Base-by-base conservation (phyloP, 2,797 vertebrate species). In the Strix occidentalis region DNA sequence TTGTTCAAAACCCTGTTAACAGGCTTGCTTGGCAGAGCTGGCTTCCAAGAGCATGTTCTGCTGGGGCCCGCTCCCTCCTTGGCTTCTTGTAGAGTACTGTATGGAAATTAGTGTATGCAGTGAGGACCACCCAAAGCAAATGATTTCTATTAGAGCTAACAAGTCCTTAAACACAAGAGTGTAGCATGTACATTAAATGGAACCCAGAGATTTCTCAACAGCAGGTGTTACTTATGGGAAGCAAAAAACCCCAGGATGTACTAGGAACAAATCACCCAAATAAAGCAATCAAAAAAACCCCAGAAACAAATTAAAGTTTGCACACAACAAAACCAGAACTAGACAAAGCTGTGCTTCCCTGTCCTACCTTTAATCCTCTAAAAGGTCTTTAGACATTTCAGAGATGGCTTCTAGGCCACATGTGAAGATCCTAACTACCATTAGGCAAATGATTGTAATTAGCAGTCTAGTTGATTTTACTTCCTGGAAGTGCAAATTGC, bases 111-210 rank as follows among this genome's bases (percentile, higher is more conserved):
- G 8, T 12, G 16, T 54, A 25, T 9, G 8, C n/a, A 45, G 48
- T 10, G 17, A 84, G 66, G 90, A 91, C 79, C 94, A 94, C 92
- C 61, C 87, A 93, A 80, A 81, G 58, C 37, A 91, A 78, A 88
- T 29, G 0, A 48, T 71, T 93, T 92, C 76, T 69, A 53, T 84
- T 86, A 84, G 46, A 63, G n/a, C 53, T 81, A 89, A 78, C 0
- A 2, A 85, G 23, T 54, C 48, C 20, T 92, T 80, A 87, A 77
- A 75, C 5, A 45, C 39, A 79, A 45, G 41, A 71, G 54, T 6
- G 17, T 50, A 64, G 58, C 25, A 33, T 63, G 25, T 56, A 37
- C 2, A 1, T 72, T 39, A 35, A 68, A 61, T 2, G 6, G 10
- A 51, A 86, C 63, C 10, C 15, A 60, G 57, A 85, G 72, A 51